A percentile compares a stretch with the other conserved stretches of the same genome.
phyloP scores from a whole-genome alignment of 2,113 vertebrate genomes.

The Eretmochelys imbricata region DNA sequence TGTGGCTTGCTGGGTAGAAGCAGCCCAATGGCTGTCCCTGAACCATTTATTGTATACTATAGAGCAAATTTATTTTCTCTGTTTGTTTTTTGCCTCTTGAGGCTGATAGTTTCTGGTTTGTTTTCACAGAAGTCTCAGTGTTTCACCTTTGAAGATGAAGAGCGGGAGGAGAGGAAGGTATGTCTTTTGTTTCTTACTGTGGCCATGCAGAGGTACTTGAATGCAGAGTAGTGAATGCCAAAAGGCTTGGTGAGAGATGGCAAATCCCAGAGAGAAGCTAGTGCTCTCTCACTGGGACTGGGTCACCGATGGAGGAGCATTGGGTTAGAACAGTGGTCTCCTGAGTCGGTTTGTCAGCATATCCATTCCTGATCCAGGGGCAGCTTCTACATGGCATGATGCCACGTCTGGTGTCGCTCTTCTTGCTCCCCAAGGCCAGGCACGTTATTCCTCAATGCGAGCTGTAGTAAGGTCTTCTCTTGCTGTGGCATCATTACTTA shows the following conservation, averaged over 20 bases:
- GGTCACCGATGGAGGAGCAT: background rate
- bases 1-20: background rate
- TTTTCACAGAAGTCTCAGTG: conserved; percentile 86
- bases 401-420: background rate
- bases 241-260: background rate
- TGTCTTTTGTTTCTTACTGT: background rate
- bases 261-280: background rate
- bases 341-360: background rate
- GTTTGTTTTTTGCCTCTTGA: background rate
- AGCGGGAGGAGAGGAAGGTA: conserved; percentile 87
- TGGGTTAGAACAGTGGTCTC: background rate
- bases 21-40: background rate
- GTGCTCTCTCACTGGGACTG: background rate
- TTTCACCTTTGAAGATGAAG: conserved; percentile 87
- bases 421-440: background rate
- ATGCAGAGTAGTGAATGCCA: background rate
- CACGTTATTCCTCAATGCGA: background rate
- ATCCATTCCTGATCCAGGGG: background rate
- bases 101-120: background rate
- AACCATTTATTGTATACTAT: background rate
- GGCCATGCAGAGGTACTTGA: accelerated
- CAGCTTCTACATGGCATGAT: background rate
- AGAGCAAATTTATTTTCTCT: background rate
- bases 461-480: background rate
- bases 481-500: accelerated